Base-by-base conservation (phyloP, 2,113 vertebrate species). In the Actenoides lindsayi region DNA sequence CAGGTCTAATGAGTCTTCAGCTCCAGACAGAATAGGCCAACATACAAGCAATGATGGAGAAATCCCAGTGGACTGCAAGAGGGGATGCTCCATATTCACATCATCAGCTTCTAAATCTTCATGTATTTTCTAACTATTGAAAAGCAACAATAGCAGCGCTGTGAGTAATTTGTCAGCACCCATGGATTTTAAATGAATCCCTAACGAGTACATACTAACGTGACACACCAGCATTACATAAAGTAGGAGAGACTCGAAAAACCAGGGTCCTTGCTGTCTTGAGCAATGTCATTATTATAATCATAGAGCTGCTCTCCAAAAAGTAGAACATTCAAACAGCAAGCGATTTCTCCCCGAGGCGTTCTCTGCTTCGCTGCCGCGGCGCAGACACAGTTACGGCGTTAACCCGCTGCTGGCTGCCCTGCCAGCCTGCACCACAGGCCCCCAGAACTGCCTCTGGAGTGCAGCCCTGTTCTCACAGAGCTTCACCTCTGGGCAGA, bases 231-330 rank as follows among this genome's bases (percentile, higher is more conserved):
- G 69, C 60, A 54, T 89, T 91, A 95, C 21, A 12, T 94, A 96
- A 96, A 97, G 63, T 27, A 59, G 54, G 63, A 94, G 70, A 89
- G 88, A 78, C 80, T 90, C 87, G 81, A 87, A 90, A 93, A 94
- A n/a, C 31, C 63, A 77, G 77, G 70, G 88, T 93, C 91, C 51
- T 77, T 2, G 4, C 51, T 94, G 90, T 96, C 97, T 96, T 90
- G 70, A 92, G 92, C 82, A 84, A 93, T 96, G 95, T 88, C 96
- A 79, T 96, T 95, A 96, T 41, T 89, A 79, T 95, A 73, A 94
- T 56, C 69, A 78, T 6, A 68, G 60, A 88, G 69, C 92, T 59
- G 84, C 64, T 96, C 89, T 97, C 89, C 59, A 62, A 62, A 96
- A 96, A 94, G 81, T 57, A 90, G 96, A 97, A 86, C 94, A 80